Percentiles rank a stretch among this genome's conserved stretches.
Evolutionary conservation across 1,140 invertebrate species (phyloP).

Genomic region (Trachymyrmex septentrionalis): DNA sequence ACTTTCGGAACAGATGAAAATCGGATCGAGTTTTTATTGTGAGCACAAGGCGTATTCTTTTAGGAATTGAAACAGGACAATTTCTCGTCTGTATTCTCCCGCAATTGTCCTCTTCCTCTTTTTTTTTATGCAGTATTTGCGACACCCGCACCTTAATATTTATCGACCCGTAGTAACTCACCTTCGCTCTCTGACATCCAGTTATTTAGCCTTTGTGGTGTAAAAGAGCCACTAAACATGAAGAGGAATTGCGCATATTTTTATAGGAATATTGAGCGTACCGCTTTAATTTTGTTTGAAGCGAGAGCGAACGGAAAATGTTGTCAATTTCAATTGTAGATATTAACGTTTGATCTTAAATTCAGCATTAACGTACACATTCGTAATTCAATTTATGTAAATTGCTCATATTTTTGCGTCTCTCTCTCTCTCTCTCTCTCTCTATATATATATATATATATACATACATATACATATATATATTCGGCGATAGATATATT

Average conservation of each 20-base stretch:
- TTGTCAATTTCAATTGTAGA: neutral
- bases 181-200: neutral
- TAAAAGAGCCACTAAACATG: slow-evolving; percentile 41
- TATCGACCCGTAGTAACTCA: slow-evolving; percentile 28
- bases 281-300: slow-evolving; percentile 15
- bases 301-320: neutral
- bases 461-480: too few species aligned
- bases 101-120: neutral
- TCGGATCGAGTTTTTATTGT: slow-evolving; percentile 30
- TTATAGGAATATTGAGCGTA: slow-evolving; percentile 16
- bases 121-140: slow-evolving; percentile 38
- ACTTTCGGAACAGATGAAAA: slow-evolving; percentile 21
- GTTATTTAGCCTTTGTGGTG: slow-evolving; percentile 59
- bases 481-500: slow-evolving; percentile 6
- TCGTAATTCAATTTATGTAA: neutral
- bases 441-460: too few species aligned
- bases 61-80: neutral
- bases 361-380: slow-evolving; percentile 6
- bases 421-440: neutral
- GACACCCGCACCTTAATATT: slow-evolving; percentile 38
- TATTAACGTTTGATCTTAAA: slow-evolving; percentile 37
- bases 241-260: neutral
- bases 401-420: neutral
- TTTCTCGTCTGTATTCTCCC: too few species aligned
- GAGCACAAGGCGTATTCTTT: slow-evolving; percentile 23